Conservation (phyloP, 2,113 vertebrate species). For the Epinephelus fuscoguttatus region DNA sequence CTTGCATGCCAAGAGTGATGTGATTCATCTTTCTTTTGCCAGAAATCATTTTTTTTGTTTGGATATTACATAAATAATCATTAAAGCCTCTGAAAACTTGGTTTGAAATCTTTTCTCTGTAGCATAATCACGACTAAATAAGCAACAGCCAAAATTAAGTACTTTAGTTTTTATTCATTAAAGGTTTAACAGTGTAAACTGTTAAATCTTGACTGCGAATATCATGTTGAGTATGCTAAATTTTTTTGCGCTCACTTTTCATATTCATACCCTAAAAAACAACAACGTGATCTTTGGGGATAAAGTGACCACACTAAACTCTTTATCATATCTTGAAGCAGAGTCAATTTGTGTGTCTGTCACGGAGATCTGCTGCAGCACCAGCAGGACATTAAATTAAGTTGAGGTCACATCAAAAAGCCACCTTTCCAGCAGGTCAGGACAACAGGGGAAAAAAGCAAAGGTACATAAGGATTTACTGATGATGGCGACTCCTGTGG, state of each 20-base stretch:
- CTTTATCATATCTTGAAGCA: constrained; percentile 10
- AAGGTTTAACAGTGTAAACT: background rate
- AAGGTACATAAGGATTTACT: constrained; percentile 37
- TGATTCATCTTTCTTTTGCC: background rate
- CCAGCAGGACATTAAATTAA: constrained; percentile 26
- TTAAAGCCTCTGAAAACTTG: background rate
- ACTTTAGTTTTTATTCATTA: background rate
- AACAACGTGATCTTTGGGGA: background rate
- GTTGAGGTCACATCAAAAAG: constrained; percentile 32
- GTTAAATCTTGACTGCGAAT: background rate
- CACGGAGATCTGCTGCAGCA: constrained; percentile 10
- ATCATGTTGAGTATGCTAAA: background rate
- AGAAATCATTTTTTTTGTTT: background rate
- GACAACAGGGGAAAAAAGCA: background rate
- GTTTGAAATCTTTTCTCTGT: background rate
- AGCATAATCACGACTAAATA: background rate
- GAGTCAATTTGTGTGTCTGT: constrained; percentile 27
- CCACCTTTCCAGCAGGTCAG: constrained; percentile 27
- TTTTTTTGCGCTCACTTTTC: background rate
- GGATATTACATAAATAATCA: background rate
- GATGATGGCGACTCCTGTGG: constrained; percentile 31
- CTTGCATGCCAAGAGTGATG: background rate
- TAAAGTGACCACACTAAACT: constrained; percentile 4
- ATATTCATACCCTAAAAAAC: background rate
- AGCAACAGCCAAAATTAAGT: too few relatives aligned